A percentile compares a stretch with the other conserved stretches of the same genome.
Conservation (phyloP, 1,140 invertebrate genomes). For the Pseudachorutes palmiensis region DNA sequence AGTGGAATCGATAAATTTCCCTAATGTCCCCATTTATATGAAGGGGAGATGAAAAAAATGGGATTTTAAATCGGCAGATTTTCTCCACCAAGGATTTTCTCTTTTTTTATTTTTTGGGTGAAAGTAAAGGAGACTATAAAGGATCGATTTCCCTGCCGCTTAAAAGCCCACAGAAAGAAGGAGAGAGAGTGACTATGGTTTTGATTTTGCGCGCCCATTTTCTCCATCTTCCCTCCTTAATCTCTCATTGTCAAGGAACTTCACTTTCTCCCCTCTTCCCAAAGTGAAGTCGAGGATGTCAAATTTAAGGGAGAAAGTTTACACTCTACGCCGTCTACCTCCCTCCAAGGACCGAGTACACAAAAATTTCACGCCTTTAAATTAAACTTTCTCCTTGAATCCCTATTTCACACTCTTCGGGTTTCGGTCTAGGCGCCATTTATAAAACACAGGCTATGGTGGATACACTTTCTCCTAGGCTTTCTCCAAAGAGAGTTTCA, state of each 20-base stretch:
- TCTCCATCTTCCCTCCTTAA: slow-evolving; percentile 34
- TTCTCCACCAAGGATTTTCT: slow-evolving; percentile 35
- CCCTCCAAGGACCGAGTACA: no score
- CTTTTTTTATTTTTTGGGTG: background rate
- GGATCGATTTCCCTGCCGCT: slow-evolving; percentile 36
- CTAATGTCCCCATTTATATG: slow-evolving; percentile 38
- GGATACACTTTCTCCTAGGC: slow-evolving; percentile 13
- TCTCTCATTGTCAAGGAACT: slow-evolving; percentile 19
- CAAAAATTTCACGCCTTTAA: slow-evolving; percentile 38
- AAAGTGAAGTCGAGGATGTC: no score
- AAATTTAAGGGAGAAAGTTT: slow-evolving; percentile 8
- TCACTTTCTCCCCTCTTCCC: background rate
- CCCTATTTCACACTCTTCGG: slow-evolving; percentile 38
- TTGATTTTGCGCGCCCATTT: background rate
- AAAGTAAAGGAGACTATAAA: background rate
- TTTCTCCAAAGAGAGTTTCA: background rate
- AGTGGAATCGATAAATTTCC: slow-evolving; percentile 39
- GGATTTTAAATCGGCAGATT: slow-evolving; percentile 39
- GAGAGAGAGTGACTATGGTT: slow-evolving; percentile 20
- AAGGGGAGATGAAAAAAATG: slow-evolving; percentile 36
- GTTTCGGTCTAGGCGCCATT: slow-evolving; percentile 33
- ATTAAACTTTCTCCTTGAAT: slow-evolving; percentile 34
- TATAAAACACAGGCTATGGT: no score
- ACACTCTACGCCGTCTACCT: slow-evolving; percentile 8
- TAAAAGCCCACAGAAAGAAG: no score